Conservation (phyloP, 2,797 vertebrate species). For the Oryzias dopingdopingensis region DNA sequence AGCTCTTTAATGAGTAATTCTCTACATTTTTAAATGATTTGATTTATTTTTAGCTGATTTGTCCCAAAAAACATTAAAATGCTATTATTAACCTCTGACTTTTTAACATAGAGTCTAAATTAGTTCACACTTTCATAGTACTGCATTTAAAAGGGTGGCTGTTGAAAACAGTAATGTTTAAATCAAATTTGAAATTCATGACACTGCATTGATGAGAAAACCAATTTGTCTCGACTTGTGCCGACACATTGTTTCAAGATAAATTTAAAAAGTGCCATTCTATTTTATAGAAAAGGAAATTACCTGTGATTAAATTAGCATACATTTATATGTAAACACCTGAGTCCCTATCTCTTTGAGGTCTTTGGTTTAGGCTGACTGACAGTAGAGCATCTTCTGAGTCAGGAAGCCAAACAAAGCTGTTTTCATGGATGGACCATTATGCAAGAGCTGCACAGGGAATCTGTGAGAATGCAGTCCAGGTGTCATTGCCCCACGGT, state of each 20-base stretch:
- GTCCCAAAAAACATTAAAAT: too few species aligned
- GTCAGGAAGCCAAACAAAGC: slow-evolving; percentile 65
- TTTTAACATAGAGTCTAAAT: too few species aligned
- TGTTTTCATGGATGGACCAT: slow-evolving; percentile 74
- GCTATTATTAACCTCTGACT: too few species aligned
- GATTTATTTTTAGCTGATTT: neutral
- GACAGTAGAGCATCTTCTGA: slow-evolving; percentile 57
- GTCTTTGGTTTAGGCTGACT: slow-evolving; percentile 43
- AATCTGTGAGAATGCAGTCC: slow-evolving; percentile 72
- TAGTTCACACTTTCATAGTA: too few species aligned
- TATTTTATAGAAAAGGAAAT: slow-evolving; percentile 47
- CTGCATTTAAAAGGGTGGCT: too few species aligned
- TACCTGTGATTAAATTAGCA: slow-evolving; percentile 61
- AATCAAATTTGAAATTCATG: neutral
- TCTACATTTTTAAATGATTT: neutral
- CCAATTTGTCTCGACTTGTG: slow-evolving; percentile 19
- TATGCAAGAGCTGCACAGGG: slow-evolving; percentile 65
- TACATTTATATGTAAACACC: slow-evolving; percentile 64
- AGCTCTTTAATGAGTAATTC: too few species aligned
- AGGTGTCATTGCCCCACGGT: slow-evolving; percentile 65
- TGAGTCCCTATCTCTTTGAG: slow-evolving; percentile 35
- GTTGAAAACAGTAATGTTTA: too few species aligned
- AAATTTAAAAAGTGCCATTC: slow-evolving; percentile 44
- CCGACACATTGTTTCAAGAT: slow-evolving; percentile 9
- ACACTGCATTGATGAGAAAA: slow-evolving; percentile 7